A percentile compares a stretch with the other conserved stretches of the same genome.
Conservation (phyloP, 2,797 vertebrate genomes). For the Balearica regulorum region DNA sequence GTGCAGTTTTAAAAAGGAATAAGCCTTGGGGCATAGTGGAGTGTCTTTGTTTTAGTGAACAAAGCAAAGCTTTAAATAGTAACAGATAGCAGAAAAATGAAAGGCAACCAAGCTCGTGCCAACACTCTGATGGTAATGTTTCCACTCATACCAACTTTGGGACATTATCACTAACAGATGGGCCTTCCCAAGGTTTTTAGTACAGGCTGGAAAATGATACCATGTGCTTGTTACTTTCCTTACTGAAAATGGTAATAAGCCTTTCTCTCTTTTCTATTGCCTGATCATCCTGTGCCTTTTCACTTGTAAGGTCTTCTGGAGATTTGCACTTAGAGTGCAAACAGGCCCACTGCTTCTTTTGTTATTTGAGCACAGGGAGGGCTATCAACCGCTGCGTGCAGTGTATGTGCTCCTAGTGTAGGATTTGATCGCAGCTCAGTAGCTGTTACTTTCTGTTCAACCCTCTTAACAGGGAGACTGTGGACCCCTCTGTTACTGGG, state of each 20-base stretch:
- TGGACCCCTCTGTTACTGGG: not conserved
- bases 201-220: not conserved
- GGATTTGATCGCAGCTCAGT: not conserved
- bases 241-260: not conserved
- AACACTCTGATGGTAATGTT: not conserved
- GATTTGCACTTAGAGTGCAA: not conserved
- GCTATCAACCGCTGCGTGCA: too few relatives aligned
- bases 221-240: not conserved
- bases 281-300: not conserved
- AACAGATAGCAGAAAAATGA: not conserved
- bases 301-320: not conserved
- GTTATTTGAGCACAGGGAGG: not conserved
- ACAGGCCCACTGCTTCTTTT: not conserved
- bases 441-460: not conserved
- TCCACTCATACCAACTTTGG: not conserved
- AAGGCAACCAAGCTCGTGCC: not conserved
- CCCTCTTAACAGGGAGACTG: not conserved
- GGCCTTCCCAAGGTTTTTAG: not conserved
- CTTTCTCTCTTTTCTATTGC: not conserved
- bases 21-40: not conserved
- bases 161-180: not conserved
- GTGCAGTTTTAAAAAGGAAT: not conserved
- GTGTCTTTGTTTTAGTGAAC: not conserved
- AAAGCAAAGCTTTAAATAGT: slow-evolving; percentile 12
- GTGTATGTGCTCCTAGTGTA: not conserved